Evolutionary conservation across 2,797 vertebrate genomes (phyloP), one percentile per base, ranked within the genome.

Genomic region (Vultur gryphus): DNA sequence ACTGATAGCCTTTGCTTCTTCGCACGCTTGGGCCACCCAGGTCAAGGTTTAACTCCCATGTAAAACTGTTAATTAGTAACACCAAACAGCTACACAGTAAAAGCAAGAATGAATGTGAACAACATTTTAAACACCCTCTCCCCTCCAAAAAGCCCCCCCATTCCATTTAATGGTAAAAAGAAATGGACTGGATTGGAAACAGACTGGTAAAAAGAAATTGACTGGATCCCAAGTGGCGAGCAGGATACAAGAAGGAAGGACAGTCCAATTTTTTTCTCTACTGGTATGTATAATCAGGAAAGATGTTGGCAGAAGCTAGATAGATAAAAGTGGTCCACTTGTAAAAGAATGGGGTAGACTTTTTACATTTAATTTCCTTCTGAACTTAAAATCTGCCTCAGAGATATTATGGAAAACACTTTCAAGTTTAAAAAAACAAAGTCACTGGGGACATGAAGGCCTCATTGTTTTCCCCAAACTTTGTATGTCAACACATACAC

Each of bases 401-500:
- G 70, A 91, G 82, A 87, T 75, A 86, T 41, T 44, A 86, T 1
- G 5, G 62, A 86, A 92, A 96, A 94, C 39, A 72, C 76, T 96
- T 96, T 76, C 28, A 96, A 94, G 79, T 70, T 54, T 19, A 17
- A 83, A 65, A 69, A 70, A 76, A 70, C 11, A 67, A 52, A 69
- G 39, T 29, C 81, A 54, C 0, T 3, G 4, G 65, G 89, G 89
- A 96, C 28, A 86, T 76, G 84, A 94, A 97, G 65, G 82, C 82
- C 55, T 87, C 79, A 86, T 59, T 96, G 93, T 93, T 91, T 95
- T 66, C 37, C 43, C 51, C 39, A 65, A 96, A 96, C 87, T 94
- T 95, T 83, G 16, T 84, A 92, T 66, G 92, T 97, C 94, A 97
- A 97, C 89, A 95, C 93, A 83, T 85, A 90, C 33, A 94, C 55